Percentiles rank a stretch among this genome's conserved stretches.
Evolutionary conservation across 2,113 vertebrate genomes (phyloP).

Genomic region (Istiophorus platypterus): DNA sequence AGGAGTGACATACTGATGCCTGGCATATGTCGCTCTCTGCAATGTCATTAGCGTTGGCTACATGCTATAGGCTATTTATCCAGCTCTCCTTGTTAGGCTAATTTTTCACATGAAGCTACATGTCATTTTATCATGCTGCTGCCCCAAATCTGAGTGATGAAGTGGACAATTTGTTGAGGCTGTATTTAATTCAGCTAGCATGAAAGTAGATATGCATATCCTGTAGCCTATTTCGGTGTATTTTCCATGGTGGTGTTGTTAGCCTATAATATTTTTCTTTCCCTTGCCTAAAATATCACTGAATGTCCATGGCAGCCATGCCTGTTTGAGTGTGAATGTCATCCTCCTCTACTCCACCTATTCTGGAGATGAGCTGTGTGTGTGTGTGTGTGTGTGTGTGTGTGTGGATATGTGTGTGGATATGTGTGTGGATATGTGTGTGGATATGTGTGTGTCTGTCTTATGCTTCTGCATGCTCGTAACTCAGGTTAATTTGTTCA

Average conservation of each 20-base stretch:
- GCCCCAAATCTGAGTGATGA: conserved; percentile 73
- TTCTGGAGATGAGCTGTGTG: conserved; percentile 38
- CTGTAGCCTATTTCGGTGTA: conserved; percentile 53
- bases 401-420: conserved; percentile 30
- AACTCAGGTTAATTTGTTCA: conserved; percentile 83
- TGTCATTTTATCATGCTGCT: conserved; percentile 73
- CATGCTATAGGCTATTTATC: conserved; percentile 70
- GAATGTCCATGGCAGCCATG: conserved; percentile 68
- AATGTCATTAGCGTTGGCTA: conserved; percentile 76
- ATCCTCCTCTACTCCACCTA: conserved; percentile 66
- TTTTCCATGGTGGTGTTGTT: conserved; percentile 64
- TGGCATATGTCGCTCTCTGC: conserved; percentile 80
- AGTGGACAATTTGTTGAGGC: conserved; percentile 36
- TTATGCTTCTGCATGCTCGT: conserved; percentile 72
- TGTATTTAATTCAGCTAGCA: conserved; percentile 46
- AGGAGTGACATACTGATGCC: conserved; percentile 80
- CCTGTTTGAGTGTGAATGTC: conserved; percentile 78
- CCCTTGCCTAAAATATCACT: conserved; percentile 66
- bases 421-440: conserved; percentile 37
- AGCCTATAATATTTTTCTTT: conserved; percentile 58
- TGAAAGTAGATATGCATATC: conserved; percentile 51
- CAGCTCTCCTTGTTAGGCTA: conserved; percentile 70
- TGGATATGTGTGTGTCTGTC: conserved; percentile 41
- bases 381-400: no score
- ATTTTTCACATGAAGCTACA: conserved; percentile 67